Percentiles rank a stretch among this genome's conserved stretches.
These are phyloP conservation scores for Acanthococcus lagerstroemiae DNA, from an alignment of 2,888 invertebrate species.

Conservation along the genomic window DNA sequence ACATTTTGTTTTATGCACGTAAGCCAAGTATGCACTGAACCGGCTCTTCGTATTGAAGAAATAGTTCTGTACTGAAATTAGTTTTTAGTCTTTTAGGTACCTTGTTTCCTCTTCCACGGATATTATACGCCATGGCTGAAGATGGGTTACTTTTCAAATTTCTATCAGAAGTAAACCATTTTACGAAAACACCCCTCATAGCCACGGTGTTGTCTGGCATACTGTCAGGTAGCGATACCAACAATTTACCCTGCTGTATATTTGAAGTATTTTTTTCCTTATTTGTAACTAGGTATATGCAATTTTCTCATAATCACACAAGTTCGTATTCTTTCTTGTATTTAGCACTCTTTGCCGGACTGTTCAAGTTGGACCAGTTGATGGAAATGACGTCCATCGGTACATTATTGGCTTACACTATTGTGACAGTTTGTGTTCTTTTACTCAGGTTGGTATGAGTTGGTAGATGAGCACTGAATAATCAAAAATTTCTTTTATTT, in stretches of 20 bases:
- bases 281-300: no score
- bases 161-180: slow-evolving; percentile 57
- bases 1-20: no score
- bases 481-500: no score
- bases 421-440: slow-evolving; percentile 81
- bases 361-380: slow-evolving; percentile 82
- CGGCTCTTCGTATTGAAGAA: no score
- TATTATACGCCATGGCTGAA: slow-evolving; percentile 81
- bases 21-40: no score
- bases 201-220: slow-evolving; percentile 68
- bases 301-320: no score
- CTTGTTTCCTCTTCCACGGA: slow-evolving; percentile 78
- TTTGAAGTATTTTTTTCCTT: no score
- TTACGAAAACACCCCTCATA: slow-evolving; percentile 66
- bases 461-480: no score
- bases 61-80: no score
- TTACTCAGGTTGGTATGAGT: slow-evolving; percentile 66
- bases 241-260: no score
- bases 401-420: slow-evolving; percentile 78
- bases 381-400: slow-evolving; percentile 97
- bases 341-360: slow-evolving; percentile 68
- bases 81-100: slow-evolving; percentile 73
- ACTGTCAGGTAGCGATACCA: slow-evolving; percentile 60
- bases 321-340: no score
- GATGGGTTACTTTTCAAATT: slow-evolving; percentile 75